Percentiles rank a stretch among this genome's conserved stretches.
phyloP scores from a whole-genome alignment of 1,140 invertebrate genomes.

The Venustaconcha ellipsiformis region DNA sequence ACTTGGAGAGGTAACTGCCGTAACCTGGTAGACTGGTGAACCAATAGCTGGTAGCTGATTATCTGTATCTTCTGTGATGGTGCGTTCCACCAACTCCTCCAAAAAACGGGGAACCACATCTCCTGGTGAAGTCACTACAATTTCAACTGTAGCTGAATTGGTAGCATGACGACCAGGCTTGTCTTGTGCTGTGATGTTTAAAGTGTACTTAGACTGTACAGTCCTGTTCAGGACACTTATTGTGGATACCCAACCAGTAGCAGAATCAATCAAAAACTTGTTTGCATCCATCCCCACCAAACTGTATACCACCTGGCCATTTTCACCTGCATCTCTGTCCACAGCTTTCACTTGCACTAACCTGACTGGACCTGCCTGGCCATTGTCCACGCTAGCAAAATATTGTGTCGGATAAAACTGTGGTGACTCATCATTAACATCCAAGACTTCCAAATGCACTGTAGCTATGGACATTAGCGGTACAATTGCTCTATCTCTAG shows the following conservation, averaged over 20 bases:
- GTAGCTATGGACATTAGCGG: constrained; percentile 74
- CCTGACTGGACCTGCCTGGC: constrained; percentile 76
- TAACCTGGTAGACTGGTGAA: constrained; percentile 82
- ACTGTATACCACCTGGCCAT: constrained; percentile 72
- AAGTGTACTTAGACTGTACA: constrained; percentile 24
- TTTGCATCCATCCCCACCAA: constrained; percentile 38
- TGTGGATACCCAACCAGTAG: constrained; percentile 46
- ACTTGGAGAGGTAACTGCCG: constrained; percentile 70
- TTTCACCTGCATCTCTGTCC: constrained; percentile 85
- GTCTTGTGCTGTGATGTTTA: constrained; percentile 46
- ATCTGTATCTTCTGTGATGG: constrained; percentile 81
- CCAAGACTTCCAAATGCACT: constrained; percentile 79
- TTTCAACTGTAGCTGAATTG: constrained; percentile 41
- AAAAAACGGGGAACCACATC: constrained; percentile 45
- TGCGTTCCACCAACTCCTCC: constrained; percentile 79
- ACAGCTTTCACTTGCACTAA: constrained; percentile 79
- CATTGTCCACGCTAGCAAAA: constrained; percentile 77
- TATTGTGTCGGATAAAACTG: constrained; percentile 77
- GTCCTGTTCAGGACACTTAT: constrained; percentile 30
- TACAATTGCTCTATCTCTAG: constrained; percentile 76
- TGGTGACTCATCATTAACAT: constrained; percentile 95
- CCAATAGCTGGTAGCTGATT: constrained; percentile 71
- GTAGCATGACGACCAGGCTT: constrained; percentile 34
- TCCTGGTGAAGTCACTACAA: constrained; percentile 42
- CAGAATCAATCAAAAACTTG: constrained; percentile 49